phyloP scores from a whole-genome alignment of 2,888 invertebrate species.

The Thera britannica region DNA sequence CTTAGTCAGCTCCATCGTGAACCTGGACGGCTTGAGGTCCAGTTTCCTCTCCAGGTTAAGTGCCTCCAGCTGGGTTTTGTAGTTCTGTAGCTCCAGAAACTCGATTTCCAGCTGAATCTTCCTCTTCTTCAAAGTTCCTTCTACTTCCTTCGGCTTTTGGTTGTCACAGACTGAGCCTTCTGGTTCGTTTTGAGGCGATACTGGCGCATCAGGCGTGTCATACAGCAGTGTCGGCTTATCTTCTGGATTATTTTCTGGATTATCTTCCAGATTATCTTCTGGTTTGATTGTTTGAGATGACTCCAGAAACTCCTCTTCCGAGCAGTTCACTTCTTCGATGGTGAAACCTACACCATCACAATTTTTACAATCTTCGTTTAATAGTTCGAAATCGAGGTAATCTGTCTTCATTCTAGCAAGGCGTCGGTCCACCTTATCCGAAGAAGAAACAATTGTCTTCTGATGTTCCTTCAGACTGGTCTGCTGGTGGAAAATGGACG shows the following conservation, averaged over 20 bases:
- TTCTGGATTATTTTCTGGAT: background rate
- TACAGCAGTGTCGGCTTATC: background rate
- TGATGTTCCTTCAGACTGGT: background rate
- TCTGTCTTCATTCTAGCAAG: background rate
- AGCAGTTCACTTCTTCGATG: slow-evolving; percentile 10
- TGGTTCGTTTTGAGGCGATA: background rate
- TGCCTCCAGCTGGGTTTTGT: slow-evolving; percentile 36
- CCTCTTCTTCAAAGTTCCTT: slow-evolving; percentile 28
- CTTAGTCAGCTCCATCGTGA: slow-evolving; percentile 27
- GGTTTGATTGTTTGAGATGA: background rate
- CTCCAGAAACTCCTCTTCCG: background rate
- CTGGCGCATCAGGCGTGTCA: background rate
- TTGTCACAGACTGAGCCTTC: background rate
- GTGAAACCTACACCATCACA: background rate
- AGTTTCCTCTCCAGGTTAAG: slow-evolving; percentile 36
- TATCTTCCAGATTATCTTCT: background rate
- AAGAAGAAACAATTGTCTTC: background rate
- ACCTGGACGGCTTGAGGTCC: slow-evolving; percentile 30
- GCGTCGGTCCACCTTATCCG: background rate
- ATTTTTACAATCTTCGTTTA: slow-evolving; percentile 2
- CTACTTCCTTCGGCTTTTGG: slow-evolving; percentile 13
- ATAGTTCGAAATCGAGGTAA: background rate
- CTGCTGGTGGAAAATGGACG: slow-evolving; percentile 22
- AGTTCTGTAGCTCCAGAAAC: slow-evolving; percentile 37
- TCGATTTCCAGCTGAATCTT: slow-evolving; percentile 32